These are phyloP conservation scores for Pseudomyrmex sp. DNA, from an alignment of 1,140 invertebrate species.

Conservation along the genomic window DNA sequence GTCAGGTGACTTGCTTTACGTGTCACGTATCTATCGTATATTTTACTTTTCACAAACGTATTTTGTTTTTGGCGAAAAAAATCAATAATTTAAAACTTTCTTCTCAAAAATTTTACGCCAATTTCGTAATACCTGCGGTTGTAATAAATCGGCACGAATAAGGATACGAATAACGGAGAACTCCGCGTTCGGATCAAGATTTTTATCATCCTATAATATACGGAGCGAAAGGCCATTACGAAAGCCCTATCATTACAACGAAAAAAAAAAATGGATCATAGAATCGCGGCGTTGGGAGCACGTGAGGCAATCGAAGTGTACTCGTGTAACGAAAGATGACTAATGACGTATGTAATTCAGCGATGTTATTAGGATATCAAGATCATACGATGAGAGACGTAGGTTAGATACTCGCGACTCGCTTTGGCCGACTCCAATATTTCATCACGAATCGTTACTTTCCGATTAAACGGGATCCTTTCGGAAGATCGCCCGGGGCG, in stretches of 20 bases:
- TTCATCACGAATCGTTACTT: constrained; percentile 29
- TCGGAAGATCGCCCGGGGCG: constrained; percentile 48
- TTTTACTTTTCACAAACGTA: neutral
- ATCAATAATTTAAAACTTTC: too few species aligned
- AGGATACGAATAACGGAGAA: neutral
- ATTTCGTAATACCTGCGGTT: too few species aligned
- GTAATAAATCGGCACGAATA: too few species aligned
- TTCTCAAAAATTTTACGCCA: too few species aligned
- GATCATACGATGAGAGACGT: constrained; percentile 2
- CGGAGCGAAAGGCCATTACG: neutral
- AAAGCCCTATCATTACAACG: constrained; percentile 22
- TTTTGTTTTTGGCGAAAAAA: too few species aligned
- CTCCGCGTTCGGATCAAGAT: neutral
- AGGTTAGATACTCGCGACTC: neutral
- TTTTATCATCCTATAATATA: neutral
- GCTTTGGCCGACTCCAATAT: constrained; percentile 6
- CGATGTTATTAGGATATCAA: constrained; percentile 40
- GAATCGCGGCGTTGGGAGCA: neutral
- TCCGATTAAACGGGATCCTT: constrained; percentile 45
- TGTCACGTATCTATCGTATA: neutral
- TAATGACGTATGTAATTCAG: constrained; percentile 30
- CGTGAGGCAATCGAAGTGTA: constrained; percentile 29
- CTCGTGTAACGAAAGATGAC: constrained; percentile 24
- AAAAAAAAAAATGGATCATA: constrained; percentile 30
- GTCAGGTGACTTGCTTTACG: neutral